Evolutionary conservation across 1,140 invertebrate genomes (phyloP), one percentile per base, ranked within the genome.

Genomic region (Micrasema minimum): DNA sequence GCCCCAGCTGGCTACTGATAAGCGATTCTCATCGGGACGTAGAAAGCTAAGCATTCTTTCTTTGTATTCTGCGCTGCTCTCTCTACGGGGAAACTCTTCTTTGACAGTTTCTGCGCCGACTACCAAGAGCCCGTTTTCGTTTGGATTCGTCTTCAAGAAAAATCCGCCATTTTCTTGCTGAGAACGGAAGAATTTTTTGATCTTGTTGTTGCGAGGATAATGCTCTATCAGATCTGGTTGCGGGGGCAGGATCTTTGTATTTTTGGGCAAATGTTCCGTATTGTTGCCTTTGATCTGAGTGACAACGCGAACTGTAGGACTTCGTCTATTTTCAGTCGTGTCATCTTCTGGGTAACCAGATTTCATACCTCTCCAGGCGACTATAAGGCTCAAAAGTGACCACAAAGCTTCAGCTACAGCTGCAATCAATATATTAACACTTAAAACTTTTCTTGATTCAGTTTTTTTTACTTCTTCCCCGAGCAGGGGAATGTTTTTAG

Each of bases 351-450:
- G 86, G 71, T 89, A 87, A 48, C 80, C 78, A 71, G 85, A 88
- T 9, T 48, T 14, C 64, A 66, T 66, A 12, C 89, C 89, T 35
- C 82, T 84, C 71, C 88, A 87, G 3, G 86, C 85, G 23, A 90
- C 84, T 75, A 82, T 88, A 0, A 85, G 78, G 26, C 88, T 87
- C 7, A 90, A 74, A 16, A 87, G 76, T 0, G 88, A 89, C 88
- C 88, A 90, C 2, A 87, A 72, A 0, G 85, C 68, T 72, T 89
- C 88, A 7, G 89, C 50, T n/a, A 87, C 77, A 4, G 87, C 85
- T 0, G 87, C 85, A 9, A 90, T 84, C 11, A 89, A 72, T 43
- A 90, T 86, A 76, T 90, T 89, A 18, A 88, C 79, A 0, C 82
- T 85, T 7, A 89, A 57, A 20, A 88, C 82, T 50, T 77, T 76